phyloP scores from a whole-genome alignment of 2,797 vertebrate species.

The Uromys caudimaculatus region DNA sequence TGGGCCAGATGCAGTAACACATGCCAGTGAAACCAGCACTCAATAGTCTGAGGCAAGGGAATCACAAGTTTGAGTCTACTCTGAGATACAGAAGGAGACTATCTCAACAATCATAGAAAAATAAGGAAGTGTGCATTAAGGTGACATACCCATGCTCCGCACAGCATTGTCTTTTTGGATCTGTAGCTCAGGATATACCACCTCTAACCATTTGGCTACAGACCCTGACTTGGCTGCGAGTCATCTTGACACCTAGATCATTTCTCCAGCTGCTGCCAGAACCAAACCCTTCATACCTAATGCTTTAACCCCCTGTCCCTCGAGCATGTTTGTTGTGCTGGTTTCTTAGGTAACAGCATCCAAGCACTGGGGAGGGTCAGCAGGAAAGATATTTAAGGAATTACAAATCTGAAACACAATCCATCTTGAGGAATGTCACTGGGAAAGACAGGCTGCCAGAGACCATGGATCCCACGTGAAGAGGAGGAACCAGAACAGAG shows the following conservation, averaged over 20 bases:
- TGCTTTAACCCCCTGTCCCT: background rate
- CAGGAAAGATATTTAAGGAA: background rate
- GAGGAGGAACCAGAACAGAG: background rate
- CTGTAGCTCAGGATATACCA: background rate
- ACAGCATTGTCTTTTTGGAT: background rate
- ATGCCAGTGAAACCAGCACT: background rate
- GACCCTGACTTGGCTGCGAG: background rate
- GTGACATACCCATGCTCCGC: no score
- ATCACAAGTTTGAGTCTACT: background rate
- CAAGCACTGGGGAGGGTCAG: background rate
- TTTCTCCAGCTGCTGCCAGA: background rate
- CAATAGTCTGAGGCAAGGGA: background rate
- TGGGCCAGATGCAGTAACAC: background rate
- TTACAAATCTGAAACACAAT: background rate
- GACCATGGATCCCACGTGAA: rapidly evolving
- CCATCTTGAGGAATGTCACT: background rate
- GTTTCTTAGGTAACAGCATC: background rate
- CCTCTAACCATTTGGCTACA: background rate
- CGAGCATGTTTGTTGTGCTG: background rate
- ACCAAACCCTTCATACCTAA: background rate
- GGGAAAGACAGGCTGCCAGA: background rate
- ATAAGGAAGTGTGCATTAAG: background rate
- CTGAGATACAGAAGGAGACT: background rate
- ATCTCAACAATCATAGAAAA: background rate
- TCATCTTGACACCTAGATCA: background rate